Conservation (phyloP, 2,888 invertebrate genomes). For the Tricholauxania praeusta region DNA sequence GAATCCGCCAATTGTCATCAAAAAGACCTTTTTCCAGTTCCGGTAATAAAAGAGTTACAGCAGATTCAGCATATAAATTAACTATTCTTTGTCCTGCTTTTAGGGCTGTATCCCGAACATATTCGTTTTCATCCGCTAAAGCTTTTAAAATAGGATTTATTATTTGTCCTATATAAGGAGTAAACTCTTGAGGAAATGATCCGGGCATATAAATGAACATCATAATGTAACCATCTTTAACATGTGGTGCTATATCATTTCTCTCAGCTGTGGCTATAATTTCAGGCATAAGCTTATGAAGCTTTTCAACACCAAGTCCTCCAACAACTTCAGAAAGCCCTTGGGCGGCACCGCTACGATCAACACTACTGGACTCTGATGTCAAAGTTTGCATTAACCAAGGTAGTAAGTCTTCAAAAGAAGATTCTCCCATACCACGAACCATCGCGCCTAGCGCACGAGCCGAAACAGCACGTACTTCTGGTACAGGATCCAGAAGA, state of each 20-base stretch:
- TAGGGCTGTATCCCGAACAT: constrained; percentile 96
- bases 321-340: constrained; percentile 98
- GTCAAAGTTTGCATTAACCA: constrained; percentile 99
- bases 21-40: constrained; percentile 94
- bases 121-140: constrained; percentile 98
- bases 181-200: constrained; percentile 95
- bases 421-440: constrained; percentile 94
- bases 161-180: constrained; percentile 95
- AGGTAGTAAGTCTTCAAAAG: constrained; percentile 95
- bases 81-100: constrained; percentile 98
- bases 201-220: constrained; percentile 99
- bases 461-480: constrained; percentile 95
- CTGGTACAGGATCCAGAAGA: constrained; percentile 96
- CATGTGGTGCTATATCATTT: constrained; percentile 93
- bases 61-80: constrained; percentile 94
- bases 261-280: constrained; percentile 95
- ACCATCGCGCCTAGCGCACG: constrained; percentile 98
- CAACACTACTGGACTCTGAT: constrained; percentile 94
- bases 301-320: constrained; percentile 93
- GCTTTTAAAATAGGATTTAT: constrained; percentile 98
- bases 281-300: constrained; percentile 97
- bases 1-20: constrained; percentile 98
- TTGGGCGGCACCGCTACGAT: constrained; percentile 95
- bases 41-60: constrained; percentile 91
- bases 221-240: constrained; percentile 99